These are phyloP conservation scores for Bucco capensis DNA, from an alignment of 2,113 vertebrate species.

Conservation along the genomic window DNA sequence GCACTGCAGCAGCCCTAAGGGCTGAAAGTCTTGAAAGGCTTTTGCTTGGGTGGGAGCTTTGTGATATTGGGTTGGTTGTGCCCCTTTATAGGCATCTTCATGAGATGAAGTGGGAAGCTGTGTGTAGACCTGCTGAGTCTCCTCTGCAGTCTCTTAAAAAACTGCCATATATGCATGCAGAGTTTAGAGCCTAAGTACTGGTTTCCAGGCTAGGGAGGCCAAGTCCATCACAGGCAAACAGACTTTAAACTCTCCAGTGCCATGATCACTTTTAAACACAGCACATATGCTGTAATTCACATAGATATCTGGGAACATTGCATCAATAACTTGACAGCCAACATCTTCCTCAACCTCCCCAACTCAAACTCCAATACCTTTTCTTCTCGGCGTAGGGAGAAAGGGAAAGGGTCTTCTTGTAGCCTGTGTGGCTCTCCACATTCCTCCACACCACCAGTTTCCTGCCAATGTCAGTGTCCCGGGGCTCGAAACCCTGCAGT, in stretches of 20 bases:
- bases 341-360: background rate
- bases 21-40: background rate
- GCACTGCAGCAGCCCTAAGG: background rate
- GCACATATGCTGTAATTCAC: background rate
- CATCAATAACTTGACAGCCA: background rate
- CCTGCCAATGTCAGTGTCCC: constrained; percentile 87
- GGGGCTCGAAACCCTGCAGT: constrained; percentile 89
- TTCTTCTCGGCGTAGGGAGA: constrained; percentile 76
- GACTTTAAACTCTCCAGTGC: background rate
- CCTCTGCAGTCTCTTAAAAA: background rate
- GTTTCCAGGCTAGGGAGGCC: background rate
- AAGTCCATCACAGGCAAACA: background rate
- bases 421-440: constrained; percentile 85
- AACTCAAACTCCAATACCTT: constrained; percentile 65
- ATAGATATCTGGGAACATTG: background rate
- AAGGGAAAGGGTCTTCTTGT: constrained; percentile 81
- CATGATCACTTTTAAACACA: accelerated
- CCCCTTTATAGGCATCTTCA: background rate
- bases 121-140: background rate
- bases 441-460: constrained; percentile 84
- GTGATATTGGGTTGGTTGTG: background rate
- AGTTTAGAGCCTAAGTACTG: background rate
- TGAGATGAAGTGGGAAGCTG: background rate
- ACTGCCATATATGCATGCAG: background rate
- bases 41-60: background rate